These are phyloP conservation scores for Columbina picui DNA, from an alignment of 2,113 vertebrate genomes.

Conservation along the genomic window DNA sequence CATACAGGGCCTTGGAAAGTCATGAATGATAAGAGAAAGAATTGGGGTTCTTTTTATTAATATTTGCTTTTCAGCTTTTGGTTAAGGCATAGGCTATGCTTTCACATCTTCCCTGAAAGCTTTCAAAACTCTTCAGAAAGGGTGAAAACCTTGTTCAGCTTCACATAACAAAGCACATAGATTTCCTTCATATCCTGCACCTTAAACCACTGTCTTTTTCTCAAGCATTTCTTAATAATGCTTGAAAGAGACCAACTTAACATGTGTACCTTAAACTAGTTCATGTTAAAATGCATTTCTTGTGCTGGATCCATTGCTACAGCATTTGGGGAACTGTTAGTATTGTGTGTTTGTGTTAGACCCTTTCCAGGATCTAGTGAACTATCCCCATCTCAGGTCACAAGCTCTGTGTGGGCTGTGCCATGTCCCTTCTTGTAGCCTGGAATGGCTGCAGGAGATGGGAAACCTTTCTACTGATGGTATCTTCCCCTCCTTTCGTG, in stretches of 20 bases:
- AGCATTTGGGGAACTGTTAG: not conserved
- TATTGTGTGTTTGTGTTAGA: not conserved
- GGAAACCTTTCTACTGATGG: not conserved
- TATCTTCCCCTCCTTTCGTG: not conserved
- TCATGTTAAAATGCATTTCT: not conserved
- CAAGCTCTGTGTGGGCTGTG: not conserved
- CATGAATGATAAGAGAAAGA: not conserved
- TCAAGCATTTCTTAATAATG: not conserved
- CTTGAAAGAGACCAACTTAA: not conserved
- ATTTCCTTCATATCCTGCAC: not conserved
- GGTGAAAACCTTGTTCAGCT: not conserved
- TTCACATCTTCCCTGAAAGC: not conserved
- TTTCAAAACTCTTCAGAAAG: constrained; percentile 5
- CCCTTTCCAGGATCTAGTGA: not conserved
- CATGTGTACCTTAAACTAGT: not conserved
- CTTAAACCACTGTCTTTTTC: not conserved
- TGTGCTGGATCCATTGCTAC: not conserved
- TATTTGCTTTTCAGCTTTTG: constrained; percentile 26
- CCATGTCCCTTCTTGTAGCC: not conserved
- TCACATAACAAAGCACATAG: not conserved
- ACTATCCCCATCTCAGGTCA: rapidly evolving
- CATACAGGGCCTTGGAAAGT: not conserved
- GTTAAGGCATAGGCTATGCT: not conserved
- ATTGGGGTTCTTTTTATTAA: not conserved
- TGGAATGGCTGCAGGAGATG: not conserved